Base-by-base conservation (phyloP, 2,888 invertebrate species). In the Branchellion lobata region DNA sequence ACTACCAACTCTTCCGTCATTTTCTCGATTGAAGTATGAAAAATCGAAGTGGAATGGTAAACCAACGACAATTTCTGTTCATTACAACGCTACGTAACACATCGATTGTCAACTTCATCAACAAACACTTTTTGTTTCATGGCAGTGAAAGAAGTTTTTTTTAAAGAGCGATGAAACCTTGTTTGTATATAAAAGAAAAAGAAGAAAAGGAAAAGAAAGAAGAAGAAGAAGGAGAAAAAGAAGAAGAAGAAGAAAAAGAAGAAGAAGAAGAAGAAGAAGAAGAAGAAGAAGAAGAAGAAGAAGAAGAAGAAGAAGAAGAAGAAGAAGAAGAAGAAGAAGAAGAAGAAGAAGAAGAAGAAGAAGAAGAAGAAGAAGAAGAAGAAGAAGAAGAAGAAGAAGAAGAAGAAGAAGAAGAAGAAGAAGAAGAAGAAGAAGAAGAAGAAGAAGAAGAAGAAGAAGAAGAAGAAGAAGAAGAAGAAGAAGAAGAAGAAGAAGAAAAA, bases 371-470 rank as follows among this genome's bases (percentile, higher is more conserved):
- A 51, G 51, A 51, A 51, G 51, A 51, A 51, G 51, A 51, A 51
- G 51, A 51, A 51, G 51, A 51, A 51, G 51, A 51, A 51, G 51
- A 51, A 51, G 51, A 51, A 51, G 51, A 51, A 51, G 51, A 51
- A 51, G 51, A 51, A 51, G 51, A 51, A 51, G 51, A 51, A 51
- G 51, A 51, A 51, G 51, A 51, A 51, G 51, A 51, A 51, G 14
- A 18, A 51, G 51, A 51, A 51, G 51, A 51, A 51, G 14, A 51
- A 18, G 14, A 51, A 51, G 14, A 14, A 51, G 21, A 51, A 51
- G 51, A 51, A 51, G 14, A 18, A 51, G 51, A 51, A 51, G 51
- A 51, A 51, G 14, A 51, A 18, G 14, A 51, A 51, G 51, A 51
- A 51, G 51, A 51, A 51, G 51, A 51, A 51, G 51, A 51, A 51